A percentile compares a stretch with the other conserved stretches of the same genome.
phyloP scores from a whole-genome alignment of 1,140 invertebrate species.

The Mizuhopecten yessoensis region DNA sequence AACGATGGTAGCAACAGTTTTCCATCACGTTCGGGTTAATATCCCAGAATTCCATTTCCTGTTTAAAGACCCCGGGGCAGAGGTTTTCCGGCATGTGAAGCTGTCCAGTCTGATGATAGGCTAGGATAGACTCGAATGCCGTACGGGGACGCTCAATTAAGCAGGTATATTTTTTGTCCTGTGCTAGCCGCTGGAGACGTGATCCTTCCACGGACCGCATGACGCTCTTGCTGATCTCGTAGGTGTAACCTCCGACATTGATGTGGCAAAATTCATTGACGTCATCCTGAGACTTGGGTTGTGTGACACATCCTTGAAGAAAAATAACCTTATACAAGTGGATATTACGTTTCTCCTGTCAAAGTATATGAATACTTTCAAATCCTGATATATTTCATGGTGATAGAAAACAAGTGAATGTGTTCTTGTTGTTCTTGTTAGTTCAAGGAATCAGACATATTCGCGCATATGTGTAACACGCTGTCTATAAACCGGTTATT shows the following conservation, averaged over 20 bases:
- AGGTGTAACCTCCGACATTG: not conserved
- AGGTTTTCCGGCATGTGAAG: slow-evolving; percentile 71
- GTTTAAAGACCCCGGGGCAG: slow-evolving; percentile 68
- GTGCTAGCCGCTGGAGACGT: not conserved
- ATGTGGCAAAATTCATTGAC: not conserved
- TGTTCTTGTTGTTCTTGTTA: too few species aligned
- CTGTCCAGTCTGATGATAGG: slow-evolving; percentile 70
- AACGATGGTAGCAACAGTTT: slow-evolving; percentile 73
- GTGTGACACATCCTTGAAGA: not conserved
- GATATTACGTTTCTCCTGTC: too few species aligned
- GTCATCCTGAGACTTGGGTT: not conserved
- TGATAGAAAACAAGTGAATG: too few species aligned
- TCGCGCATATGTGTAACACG: too few species aligned
- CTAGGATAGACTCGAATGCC: slow-evolving; percentile 69
- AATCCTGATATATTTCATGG: too few species aligned
- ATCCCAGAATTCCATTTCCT: slow-evolving; percentile 76
- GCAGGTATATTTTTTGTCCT: not conserved
- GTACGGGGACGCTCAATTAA: slow-evolving; percentile 53
- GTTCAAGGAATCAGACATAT: too few species aligned
- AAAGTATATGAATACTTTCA: too few species aligned
- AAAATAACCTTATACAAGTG: too few species aligned
- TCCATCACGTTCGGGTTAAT: slow-evolving; percentile 63
- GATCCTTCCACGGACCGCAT: not conserved
- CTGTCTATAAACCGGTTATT: too few species aligned
- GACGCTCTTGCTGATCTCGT: not conserved